Conservation (phyloP, 2,888 invertebrate genomes). For the Leptinotarsa juncta region DNA sequence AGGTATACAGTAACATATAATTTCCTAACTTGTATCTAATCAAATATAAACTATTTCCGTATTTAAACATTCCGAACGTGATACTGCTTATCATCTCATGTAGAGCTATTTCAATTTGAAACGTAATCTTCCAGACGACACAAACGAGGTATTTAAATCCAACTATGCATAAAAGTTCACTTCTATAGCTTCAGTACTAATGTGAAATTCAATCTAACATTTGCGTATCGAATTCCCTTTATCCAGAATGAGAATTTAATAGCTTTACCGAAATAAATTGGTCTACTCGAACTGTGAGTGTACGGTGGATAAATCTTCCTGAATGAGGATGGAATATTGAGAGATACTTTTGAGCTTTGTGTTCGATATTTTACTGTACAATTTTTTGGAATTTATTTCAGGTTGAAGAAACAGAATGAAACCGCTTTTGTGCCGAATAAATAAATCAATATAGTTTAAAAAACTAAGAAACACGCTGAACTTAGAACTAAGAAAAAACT, state of each 20-base stretch:
- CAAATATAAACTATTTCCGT: not conserved
- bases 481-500: too few relatives aligned
- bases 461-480: too few relatives aligned
- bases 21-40: too few relatives aligned
- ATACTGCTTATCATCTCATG: not conserved
- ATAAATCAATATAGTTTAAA: too few relatives aligned
- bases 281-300: not conserved
- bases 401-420: too few relatives aligned
- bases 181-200: conserved; percentile 38
- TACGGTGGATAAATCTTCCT: too few relatives aligned
- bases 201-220: conserved; percentile 40
- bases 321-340: too few relatives aligned
- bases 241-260: conserved; percentile 21
- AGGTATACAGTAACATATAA: too few relatives aligned
- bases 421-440: too few relatives aligned
- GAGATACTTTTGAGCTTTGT: too few relatives aligned
- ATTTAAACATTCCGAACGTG: not conserved
- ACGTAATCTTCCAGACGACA: conserved; percentile 29
- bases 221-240: conserved; percentile 31
- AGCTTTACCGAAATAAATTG: conserved; percentile 13
- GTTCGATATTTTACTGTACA: too few relatives aligned
- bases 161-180: conserved; percentile 39
- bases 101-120: conserved; percentile 24
- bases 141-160: conserved; percentile 33
- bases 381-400: too few relatives aligned